Evolutionary conservation across 2,797 vertebrate genomes (phyloP), one percentile per base, ranked within the genome.

Genomic region (Caiman crocodilus): DNA sequence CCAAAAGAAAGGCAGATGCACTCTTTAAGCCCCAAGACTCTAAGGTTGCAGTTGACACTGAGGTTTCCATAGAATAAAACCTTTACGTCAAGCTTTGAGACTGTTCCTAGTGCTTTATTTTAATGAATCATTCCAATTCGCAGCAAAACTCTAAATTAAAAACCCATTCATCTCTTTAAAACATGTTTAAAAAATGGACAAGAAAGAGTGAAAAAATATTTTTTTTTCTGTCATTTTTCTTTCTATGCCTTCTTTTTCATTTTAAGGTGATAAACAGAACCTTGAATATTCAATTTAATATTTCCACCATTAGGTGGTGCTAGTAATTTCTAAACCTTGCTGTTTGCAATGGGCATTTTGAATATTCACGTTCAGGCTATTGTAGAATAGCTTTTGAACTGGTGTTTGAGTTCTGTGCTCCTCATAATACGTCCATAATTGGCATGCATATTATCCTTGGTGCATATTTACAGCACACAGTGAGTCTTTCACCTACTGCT

Each of bases 231-330:
- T 2, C 42, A 21, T 55, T 69, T 88, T 75, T 1, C 15, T 73
- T 42, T 7, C 35, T 73, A 23, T 8, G 16, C 11, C 5, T 50
- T 21, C 1, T 59, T 90, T 88, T 26, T 21, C 7, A n/a, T 32
- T 10, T 79, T 1, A 1, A 0, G 0, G 26, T n/a, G 7, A 28
- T 28, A 20, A 76, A 84, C 42, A 75, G 5, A 0, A 3, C 59
- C 92, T 75, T 3, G 58, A 50, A 50, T 50, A 16, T 76, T 76
- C 57, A 73, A 42, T 71, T 73, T 79, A 14, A 4, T 58, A 7
- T 80, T 92, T 25, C 42, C 28, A 1, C 28, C 2, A 6, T 55
- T 7, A 83, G 71, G 26, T 75, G 79, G 59, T 35, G 50, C 26
- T 85, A 61, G 80, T 63, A 91, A 87, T 93, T 89, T 80, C 87